Conservation (phyloP, 2,797 vertebrate genomes). For the Graptemys geographica region DNA sequence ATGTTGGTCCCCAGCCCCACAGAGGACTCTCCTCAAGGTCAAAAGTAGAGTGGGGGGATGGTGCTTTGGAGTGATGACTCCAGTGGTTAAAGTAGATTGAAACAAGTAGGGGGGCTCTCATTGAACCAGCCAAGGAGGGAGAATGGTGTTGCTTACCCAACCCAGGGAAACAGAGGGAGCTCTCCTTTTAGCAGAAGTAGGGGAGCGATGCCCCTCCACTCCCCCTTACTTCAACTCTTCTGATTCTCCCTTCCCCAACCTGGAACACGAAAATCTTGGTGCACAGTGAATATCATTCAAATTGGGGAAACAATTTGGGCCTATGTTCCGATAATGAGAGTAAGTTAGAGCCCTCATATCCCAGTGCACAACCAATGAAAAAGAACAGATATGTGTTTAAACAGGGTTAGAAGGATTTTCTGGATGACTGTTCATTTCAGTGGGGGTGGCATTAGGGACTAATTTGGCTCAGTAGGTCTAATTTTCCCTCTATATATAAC, state of each 20-base stretch:
- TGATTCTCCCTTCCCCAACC: background rate
- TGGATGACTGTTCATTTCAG: background rate
- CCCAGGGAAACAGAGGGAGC: background rate
- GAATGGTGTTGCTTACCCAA: background rate
- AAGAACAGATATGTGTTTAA: background rate
- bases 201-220: background rate
- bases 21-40: background rate
- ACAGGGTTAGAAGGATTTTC: background rate
- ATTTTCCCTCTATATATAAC: background rate
- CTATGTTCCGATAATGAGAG: background rate
- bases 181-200: background rate
- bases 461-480: background rate
- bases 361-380: background rate
- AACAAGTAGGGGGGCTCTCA: background rate
- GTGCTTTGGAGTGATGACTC: background rate
- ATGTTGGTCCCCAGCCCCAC: fast-evolving
- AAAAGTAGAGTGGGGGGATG: background rate
- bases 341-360: background rate
- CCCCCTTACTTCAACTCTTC: fast-evolving
- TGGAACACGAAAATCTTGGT: background rate
- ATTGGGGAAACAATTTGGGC: background rate
- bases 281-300: background rate
- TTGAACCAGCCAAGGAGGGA: background rate
- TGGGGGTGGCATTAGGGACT: background rate
- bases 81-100: background rate